Evolutionary conservation across 2,797 vertebrate genomes (phyloP).

Genomic region (Synaphobranchus kaupii): DNA sequence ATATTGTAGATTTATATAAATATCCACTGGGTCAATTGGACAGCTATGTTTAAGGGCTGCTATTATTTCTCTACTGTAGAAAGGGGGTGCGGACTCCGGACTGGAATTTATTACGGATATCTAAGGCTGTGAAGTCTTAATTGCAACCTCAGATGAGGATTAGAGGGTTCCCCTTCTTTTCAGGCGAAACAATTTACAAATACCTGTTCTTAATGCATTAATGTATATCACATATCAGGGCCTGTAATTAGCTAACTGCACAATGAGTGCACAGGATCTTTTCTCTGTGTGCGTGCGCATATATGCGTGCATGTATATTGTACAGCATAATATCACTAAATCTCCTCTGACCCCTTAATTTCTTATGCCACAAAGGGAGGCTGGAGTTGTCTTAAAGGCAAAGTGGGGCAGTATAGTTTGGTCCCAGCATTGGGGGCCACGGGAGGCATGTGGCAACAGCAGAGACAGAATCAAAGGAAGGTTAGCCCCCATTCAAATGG

Average conservation of each 20-base stretch:
- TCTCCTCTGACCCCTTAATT: conserved; percentile 21
- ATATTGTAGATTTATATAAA: conserved; percentile 37
- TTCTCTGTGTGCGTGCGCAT: background rate
- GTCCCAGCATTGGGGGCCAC: background rate
- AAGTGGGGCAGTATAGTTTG: background rate
- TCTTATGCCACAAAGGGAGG: conserved; percentile 7
- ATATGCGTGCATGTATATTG: background rate
- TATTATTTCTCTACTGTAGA: conserved; percentile 72
- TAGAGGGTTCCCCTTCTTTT: conserved; percentile 71
- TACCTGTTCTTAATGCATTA: conserved; percentile 61
- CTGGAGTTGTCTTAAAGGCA: background rate
- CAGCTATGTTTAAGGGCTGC: conserved; percentile 73
- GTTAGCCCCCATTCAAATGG: conserved; percentile 39
- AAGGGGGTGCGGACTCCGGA: conserved; percentile 69
- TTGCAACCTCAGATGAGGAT: conserved; percentile 81
- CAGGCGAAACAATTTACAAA: conserved; percentile 77
- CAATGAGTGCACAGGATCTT: background rate
- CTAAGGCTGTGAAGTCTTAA: conserved; percentile 79
- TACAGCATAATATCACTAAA: background rate
- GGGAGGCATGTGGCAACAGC: conserved; percentile 20
- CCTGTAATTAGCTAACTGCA: conserved; percentile 36
- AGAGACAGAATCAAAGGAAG: conserved; percentile 51
- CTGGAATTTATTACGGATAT: conserved; percentile 68
- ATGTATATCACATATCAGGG: conserved; percentile 47
- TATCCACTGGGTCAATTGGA: conserved; percentile 72